A percentile compares a stretch with the other conserved stretches of the same genome.
phyloP scores from a whole-genome alignment of 2,797 vertebrate genomes.

The Nyctalus aviator region DNA sequence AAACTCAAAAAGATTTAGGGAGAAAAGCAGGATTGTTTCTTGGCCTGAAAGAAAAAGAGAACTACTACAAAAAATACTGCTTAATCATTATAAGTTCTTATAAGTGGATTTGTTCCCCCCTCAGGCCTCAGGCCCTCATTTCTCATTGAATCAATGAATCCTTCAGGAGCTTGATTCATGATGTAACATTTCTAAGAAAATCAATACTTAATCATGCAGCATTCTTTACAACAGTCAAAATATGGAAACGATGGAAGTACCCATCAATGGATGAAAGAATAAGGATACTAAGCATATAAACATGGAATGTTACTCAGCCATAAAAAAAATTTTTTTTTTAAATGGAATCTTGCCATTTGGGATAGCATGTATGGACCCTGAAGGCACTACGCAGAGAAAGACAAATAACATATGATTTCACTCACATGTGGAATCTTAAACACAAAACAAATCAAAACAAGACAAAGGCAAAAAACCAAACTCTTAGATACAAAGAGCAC shows the following conservation, averaged over 20 bases:
- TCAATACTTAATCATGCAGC: background rate
- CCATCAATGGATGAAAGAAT: background rate
- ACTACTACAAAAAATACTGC: background rate
- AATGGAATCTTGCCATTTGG: background rate
- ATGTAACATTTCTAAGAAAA: conserved; percentile 19
- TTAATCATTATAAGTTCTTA: background rate
- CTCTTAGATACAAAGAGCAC: background rate
- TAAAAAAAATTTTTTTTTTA: background rate
- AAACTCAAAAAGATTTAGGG: background rate
- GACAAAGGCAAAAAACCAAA: background rate
- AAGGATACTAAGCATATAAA: background rate
- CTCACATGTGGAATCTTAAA: background rate
- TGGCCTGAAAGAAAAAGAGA: background rate
- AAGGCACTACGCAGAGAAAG: background rate
- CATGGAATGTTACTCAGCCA: background rate
- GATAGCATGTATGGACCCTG: background rate
- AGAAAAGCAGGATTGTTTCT: background rate
- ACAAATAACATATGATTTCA: background rate
- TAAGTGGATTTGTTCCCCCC: background rate
- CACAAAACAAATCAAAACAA: background rate
- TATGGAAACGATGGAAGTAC: background rate
- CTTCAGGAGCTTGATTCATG: conserved; percentile 23
- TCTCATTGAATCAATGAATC: conserved; percentile 11
- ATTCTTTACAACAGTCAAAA: background rate
- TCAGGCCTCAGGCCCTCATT: background rate